Percentiles rank a stretch among this genome's conserved stretches.
These are phyloP conservation scores for Hylia prasina DNA, from an alignment of 2,113 vertebrate species.

Conservation along the genomic window DNA sequence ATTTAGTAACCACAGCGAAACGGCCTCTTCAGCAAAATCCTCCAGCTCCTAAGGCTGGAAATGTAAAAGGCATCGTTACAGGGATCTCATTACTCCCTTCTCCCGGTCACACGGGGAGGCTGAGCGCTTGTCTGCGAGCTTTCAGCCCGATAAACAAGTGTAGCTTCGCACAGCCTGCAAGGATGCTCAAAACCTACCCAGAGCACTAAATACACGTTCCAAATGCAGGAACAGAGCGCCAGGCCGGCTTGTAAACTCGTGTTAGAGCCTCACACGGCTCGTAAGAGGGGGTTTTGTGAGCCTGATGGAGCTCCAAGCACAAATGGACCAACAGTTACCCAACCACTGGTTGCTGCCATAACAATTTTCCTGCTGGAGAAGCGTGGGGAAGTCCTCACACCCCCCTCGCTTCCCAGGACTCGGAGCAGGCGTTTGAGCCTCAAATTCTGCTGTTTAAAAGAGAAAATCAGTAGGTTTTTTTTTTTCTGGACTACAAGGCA, in stretches of 20 bases:
- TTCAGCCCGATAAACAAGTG: neutral
- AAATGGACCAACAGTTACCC: constrained; percentile 5
- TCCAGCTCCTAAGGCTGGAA: constrained; percentile 38
- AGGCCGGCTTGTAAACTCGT: neutral
- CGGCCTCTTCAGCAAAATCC: constrained; percentile 76
- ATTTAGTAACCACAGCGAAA: constrained; percentile 81
- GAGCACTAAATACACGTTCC: accelerated
- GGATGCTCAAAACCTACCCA: neutral
- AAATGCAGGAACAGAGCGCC: neutral
- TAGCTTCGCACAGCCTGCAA: neutral
- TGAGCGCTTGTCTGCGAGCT: neutral
- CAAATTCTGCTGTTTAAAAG: neutral
- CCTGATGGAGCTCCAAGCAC: neutral
- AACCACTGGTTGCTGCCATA: constrained; percentile 72
- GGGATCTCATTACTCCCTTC: neutral
- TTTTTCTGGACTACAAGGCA: neutral
- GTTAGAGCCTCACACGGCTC: neutral
- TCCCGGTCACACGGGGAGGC: neutral
- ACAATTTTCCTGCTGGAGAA: neutral
- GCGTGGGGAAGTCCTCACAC: neutral
- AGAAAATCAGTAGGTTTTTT: neutral
- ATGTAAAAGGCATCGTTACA: neutral
- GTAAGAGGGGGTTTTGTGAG: accelerated
- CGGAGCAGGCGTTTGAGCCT: neutral
- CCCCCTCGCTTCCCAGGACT: neutral